phyloP scores from a whole-genome alignment of 2,797 vertebrate species.

The Pseudochirops cupreus region DNA sequence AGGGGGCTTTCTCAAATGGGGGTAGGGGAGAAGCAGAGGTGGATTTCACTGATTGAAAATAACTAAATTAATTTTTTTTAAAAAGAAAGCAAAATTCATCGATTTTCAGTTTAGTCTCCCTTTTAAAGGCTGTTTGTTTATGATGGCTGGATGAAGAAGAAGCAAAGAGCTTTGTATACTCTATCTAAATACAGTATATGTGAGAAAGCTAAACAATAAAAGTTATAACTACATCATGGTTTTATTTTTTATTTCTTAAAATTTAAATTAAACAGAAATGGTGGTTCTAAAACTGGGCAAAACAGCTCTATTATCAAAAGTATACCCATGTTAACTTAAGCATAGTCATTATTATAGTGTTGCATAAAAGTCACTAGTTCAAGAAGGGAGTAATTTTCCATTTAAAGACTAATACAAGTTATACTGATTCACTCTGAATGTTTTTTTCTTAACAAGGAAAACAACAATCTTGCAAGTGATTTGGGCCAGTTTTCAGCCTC shows the following conservation, averaged over 20 bases:
- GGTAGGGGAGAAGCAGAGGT: not conserved
- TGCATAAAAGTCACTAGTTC: not conserved
- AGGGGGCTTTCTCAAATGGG: too few relatives aligned
- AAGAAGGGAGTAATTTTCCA: not conserved
- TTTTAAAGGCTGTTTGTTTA: not conserved
- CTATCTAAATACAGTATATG: not conserved
- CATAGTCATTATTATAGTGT: not conserved
- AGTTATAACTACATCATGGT: not conserved
- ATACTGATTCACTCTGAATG: not conserved
- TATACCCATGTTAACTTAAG: not conserved
- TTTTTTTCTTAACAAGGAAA: not conserved
- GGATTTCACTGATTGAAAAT: not conserved
- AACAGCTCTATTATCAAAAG: not conserved
- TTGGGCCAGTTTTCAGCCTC: not conserved
- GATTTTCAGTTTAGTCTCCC: not conserved
- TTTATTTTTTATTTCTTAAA: not conserved
- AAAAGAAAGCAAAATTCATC: not conserved
- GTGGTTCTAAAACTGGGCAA: not conserved
- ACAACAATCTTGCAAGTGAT: not conserved
- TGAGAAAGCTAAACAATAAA: not conserved
- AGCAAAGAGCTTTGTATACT: not conserved
- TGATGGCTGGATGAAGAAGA: not conserved
- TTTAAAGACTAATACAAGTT: not conserved
- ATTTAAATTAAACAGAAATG: not conserved
- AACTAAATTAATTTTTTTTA: not conserved